These are phyloP conservation scores for Aplodontia rufa DNA, from an alignment of 2,113 vertebrate species.

Conservation along the genomic window DNA sequence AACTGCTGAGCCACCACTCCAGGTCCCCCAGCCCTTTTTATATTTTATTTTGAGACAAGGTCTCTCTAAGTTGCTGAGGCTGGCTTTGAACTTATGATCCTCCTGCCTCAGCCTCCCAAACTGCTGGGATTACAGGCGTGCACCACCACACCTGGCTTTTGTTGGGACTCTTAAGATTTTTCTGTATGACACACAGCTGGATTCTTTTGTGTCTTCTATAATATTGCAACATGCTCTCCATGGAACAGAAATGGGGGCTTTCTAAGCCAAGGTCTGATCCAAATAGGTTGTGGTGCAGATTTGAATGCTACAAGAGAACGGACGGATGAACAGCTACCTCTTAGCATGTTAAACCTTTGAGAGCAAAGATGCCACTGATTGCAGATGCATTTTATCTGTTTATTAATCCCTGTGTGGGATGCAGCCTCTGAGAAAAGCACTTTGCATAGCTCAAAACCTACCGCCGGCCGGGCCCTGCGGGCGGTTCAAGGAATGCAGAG, in stretches of 20 bases:
- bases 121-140: no score
- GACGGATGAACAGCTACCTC: not conserved
- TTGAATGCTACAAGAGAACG: not conserved
- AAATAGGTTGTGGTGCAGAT: not conserved
- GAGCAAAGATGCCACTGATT: not conserved
- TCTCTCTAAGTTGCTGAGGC: no score
- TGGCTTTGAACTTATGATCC: no score
- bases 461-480: not conserved
- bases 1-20: no score
- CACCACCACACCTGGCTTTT: no score
- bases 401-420: not conserved
- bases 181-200: not conserved
- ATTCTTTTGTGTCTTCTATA: not conserved
- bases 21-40: no score
- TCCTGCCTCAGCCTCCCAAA: no score
- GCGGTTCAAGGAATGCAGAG: constrained; percentile 27
- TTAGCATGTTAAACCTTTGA: not conserved
- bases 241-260: not conserved
- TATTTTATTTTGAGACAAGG: no score
- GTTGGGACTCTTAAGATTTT: not conserved
- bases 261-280: not conserved
- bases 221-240: not conserved
- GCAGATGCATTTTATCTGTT: not conserved
- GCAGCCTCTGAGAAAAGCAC: constrained; percentile 23
- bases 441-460: constrained; percentile 42